Conservation (phyloP, 2,113 vertebrate species). For the Ophthalmolycus amberensis region DNA sequence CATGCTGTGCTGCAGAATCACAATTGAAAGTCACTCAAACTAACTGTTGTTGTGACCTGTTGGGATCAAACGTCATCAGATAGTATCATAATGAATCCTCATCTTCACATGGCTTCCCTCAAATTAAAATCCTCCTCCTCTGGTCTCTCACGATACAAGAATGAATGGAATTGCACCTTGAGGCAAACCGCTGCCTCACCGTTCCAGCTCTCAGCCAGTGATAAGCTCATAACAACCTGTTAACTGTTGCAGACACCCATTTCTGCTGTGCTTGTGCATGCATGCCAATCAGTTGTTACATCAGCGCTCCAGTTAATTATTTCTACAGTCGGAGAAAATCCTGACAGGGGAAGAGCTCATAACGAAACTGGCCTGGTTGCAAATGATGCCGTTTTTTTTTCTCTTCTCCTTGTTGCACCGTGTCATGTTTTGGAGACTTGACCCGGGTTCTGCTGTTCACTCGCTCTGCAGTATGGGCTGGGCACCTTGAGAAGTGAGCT, state of each 20-base stretch:
- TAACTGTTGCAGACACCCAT: slow-evolving; percentile 56
- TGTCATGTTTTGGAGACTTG: slow-evolving; percentile 51
- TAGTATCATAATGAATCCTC: slow-evolving; percentile 45
- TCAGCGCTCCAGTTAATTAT: slow-evolving; percentile 70
- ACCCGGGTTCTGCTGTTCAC: slow-evolving; percentile 38
- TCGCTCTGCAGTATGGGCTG: slow-evolving; percentile 47
- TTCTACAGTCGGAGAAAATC: slow-evolving; percentile 57
- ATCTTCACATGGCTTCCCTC: slow-evolving; percentile 50
- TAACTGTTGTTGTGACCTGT: slow-evolving; percentile 35
- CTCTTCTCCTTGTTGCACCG: slow-evolving; percentile 40
- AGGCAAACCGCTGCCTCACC: slow-evolving; percentile 55
- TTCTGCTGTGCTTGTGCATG: slow-evolving; percentile 60
- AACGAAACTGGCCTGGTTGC: slow-evolving; percentile 43
- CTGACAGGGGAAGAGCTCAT: slow-evolving; percentile 8
- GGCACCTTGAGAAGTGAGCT: slow-evolving; percentile 73
- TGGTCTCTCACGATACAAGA: slow-evolving; percentile 59
- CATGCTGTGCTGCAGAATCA: neutral
- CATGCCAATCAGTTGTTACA: slow-evolving; percentile 71
- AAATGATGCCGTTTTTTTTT: slow-evolving; percentile 24
- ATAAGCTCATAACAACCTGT: slow-evolving; percentile 68
- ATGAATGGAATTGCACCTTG: slow-evolving; percentile 78
- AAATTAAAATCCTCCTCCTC: slow-evolving; percentile 55
- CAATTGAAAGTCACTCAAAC: neutral
- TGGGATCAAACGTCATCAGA: slow-evolving; percentile 14
- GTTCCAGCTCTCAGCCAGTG: slow-evolving; percentile 46